A percentile compares a stretch with the other conserved stretches of the same genome.
Conservation (phyloP, 2,113 vertebrate genomes). For the Vombatus ursinus region DNA sequence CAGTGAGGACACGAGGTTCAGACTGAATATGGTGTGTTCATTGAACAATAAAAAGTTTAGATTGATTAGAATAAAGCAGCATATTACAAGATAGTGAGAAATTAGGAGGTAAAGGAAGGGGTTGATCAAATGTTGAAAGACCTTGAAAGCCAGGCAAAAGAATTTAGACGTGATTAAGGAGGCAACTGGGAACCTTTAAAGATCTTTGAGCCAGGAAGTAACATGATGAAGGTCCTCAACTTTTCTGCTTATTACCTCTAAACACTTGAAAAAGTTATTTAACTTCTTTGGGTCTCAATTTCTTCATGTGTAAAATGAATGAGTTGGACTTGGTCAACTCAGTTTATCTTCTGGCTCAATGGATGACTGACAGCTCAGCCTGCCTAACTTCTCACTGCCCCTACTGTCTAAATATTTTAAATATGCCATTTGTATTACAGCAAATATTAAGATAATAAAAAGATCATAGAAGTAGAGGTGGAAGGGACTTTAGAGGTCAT, state of each 20-base stretch:
- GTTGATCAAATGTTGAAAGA: not conserved
- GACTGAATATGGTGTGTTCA: not conserved
- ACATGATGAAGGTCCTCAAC: not conserved
- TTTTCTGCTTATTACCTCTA: not conserved
- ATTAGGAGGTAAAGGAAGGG: not conserved
- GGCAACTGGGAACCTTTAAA: not conserved
- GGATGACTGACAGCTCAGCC: not conserved
- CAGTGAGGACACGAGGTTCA: not conserved
- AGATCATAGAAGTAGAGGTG: not conserved
- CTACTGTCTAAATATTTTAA: not conserved
- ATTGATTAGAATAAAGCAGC: not conserved
- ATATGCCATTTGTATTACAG: not conserved
- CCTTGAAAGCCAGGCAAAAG: not conserved
- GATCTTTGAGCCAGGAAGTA: not conserved
- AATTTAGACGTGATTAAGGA: not conserved
- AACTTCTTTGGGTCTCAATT: not conserved
- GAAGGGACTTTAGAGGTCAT: not conserved
- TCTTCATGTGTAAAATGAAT: not conserved
- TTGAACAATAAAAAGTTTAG: not conserved
- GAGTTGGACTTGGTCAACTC: not conserved
- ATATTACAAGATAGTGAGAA: not conserved
- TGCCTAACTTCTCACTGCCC: not conserved
- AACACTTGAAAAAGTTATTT: not conserved
- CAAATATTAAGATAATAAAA: not conserved
- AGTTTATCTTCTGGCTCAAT: not conserved